Evolutionary conservation across 2,888 invertebrate species (phyloP), one percentile per base, ranked within the genome.

Genomic region (Encarsia formosa): DNA sequence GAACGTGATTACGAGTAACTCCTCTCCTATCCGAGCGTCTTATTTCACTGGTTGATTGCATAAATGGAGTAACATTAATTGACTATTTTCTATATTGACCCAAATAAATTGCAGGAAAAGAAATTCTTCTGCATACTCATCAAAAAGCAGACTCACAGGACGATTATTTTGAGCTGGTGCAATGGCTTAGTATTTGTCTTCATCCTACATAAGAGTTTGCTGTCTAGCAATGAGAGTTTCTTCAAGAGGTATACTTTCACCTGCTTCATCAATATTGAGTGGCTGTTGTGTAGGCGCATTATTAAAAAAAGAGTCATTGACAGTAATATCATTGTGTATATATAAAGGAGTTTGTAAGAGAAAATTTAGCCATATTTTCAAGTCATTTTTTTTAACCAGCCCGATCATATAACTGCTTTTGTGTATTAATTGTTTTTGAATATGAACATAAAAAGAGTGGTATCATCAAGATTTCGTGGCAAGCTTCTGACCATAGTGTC

Each of bases 51-150:
- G 50, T 48, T 9, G 45, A 43, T 20, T 44, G 45, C 42, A 45
- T 54, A n/a, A 45, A 52, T 2, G 56, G 54, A 4, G 56, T 57
- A 18, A 48, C 57, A 4, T 5, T 26, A 24, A 54, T 4, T 54
- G 35, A 5, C 35, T 53, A 38, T 56, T 58, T n/a, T 34, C 57
- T 31, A 5, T 54, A 49, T 66, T 37, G 37, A 16, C 37, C 37
- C n/a, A 15, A 9, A 15, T 3, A 37, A 18, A 37, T 15, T 3
- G 4, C 37, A 15, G 18, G 16, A 37, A 37, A 15, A 3, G 16
- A 5, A 75, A 45, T 44, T 74, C 74, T 66, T 73, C 72, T n/a
- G 71, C 70, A 64, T 73, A 67, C 56, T 60, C 58, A 57, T 61
- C 58, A 16, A 56, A 60, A 4, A 61, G 18, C 13, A 61, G 26